A percentile compares a stretch with the other conserved stretches of the same genome.
Evolutionary conservation across 2,888 invertebrate genomes (phyloP).

Genomic region (Eupithecia pulchellata): DNA sequence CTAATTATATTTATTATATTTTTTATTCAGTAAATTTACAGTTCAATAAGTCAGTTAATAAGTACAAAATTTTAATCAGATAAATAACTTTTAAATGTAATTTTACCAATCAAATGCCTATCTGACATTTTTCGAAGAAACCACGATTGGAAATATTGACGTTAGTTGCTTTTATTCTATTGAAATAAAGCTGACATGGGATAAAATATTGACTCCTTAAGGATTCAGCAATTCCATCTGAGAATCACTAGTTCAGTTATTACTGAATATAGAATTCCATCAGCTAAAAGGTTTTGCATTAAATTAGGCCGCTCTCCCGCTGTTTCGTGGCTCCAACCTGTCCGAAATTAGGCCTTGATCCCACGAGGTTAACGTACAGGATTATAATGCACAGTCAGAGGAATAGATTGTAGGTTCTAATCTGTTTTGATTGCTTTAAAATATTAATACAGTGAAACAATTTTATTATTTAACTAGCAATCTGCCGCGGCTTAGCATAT

Average conservation of each 20-base stretch:
- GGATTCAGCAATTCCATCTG: background rate
- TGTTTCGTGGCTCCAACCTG: conserved; percentile 14
- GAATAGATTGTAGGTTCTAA: background rate
- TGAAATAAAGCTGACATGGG: too few species aligned
- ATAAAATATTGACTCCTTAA: background rate
- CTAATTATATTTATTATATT: too few species aligned
- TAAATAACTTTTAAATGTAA: too few species aligned
- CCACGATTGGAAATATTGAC: too few species aligned
- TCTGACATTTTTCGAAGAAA: too few species aligned
- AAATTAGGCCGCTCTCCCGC: conserved; percentile 7
- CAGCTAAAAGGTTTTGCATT: conserved; percentile 15
- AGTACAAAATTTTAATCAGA: too few species aligned
- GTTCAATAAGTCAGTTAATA: too few species aligned
- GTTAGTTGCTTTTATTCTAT: too few species aligned
- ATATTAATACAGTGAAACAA: background rate
- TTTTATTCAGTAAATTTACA: too few species aligned
- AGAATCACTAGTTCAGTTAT: background rate
- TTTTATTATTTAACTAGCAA: background rate
- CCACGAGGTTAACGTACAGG: conserved; percentile 26
- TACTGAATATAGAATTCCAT: conserved; percentile 8
- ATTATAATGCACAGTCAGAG: conserved; percentile 13
- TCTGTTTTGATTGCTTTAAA: background rate
- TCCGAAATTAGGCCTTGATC: conserved; percentile 33
- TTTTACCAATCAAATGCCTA: too few species aligned
- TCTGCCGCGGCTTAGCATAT: too few species aligned